These are phyloP conservation scores for Venturia canescens DNA, from an alignment of 1,140 invertebrate species.

Conservation along the genomic window DNA sequence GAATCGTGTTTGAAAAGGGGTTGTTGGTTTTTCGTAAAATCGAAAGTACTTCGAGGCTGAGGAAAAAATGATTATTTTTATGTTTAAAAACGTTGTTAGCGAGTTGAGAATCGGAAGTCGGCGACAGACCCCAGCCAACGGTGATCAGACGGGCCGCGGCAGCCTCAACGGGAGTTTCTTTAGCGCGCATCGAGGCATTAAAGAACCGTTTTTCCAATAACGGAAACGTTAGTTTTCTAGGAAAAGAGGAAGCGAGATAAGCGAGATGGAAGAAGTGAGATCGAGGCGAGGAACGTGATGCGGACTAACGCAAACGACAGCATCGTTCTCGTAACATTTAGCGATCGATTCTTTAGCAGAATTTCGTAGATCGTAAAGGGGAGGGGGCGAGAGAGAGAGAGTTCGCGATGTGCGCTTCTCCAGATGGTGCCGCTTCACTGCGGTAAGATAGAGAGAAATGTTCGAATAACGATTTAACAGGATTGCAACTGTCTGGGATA, in stretches of 20 bases:
- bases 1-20: too few relatives aligned
- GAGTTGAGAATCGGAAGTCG: background rate
- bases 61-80: background rate
- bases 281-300: background rate
- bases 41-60: too few relatives aligned
- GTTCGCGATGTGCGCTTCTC: background rate
- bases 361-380: constrained; percentile 1
- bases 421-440: background rate
- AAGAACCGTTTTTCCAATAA: constrained; percentile 2
- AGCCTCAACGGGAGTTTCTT: background rate
- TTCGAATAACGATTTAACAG: constrained; percentile 5
- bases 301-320: constrained; percentile 10
- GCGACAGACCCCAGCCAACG: too few relatives aligned
- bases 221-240: background rate
- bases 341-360: constrained; percentile 1
- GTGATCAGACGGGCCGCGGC: too few relatives aligned
- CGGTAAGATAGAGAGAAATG: background rate
- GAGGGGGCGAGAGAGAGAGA: too few relatives aligned
- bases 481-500: constrained; percentile 1
- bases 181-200: background rate
- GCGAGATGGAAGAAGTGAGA: background rate
- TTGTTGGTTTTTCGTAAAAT: too few relatives aligned
- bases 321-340: constrained; percentile 4
- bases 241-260: background rate
- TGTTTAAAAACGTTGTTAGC: background rate